A percentile compares a stretch with the other conserved stretches of the same genome.
phyloP scores from a whole-genome alignment of 1,140 invertebrate genomes.

The Apocrypta bakeri region DNA sequence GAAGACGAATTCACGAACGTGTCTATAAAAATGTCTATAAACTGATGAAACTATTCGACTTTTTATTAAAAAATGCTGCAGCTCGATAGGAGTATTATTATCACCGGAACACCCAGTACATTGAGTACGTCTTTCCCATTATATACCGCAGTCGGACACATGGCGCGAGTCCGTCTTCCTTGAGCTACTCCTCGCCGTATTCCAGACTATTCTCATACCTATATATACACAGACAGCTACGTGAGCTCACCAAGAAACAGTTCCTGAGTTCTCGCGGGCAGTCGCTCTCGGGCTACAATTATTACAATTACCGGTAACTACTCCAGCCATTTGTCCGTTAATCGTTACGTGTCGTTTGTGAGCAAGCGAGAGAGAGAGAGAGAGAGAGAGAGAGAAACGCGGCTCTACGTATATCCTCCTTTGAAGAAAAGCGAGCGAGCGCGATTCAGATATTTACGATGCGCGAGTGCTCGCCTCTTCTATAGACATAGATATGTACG shows the following conservation, averaged over 20 bases:
- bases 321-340: conserved; percentile 70
- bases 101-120: conserved; percentile 3
- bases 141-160: conserved; percentile 61
- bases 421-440: conserved; percentile 53
- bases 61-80: not conserved
- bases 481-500: not conserved
- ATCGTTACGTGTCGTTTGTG: conserved; percentile 65
- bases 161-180: conserved; percentile 56
- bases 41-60: too few relatives aligned
- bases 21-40: too few relatives aligned
- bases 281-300: conserved; percentile 63
- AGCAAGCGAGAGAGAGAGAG: too few relatives aligned
- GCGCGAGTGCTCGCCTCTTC: conserved; percentile 10
- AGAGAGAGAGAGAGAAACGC: conserved; percentile 12
- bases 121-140: conserved; percentile 60
- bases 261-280: conserved; percentile 14
- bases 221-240: not conserved
- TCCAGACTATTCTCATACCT: not conserved
- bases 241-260: conserved; percentile 14
- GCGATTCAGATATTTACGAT: conserved; percentile 65
- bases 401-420: conserved; percentile 51
- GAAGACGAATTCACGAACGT: too few relatives aligned
- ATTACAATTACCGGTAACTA: conserved; percentile 72
- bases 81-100: not conserved
- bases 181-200: not conserved